These are phyloP conservation scores for Cordilura impudica DNA, from an alignment of 2,888 invertebrate genomes.

Conservation along the genomic window DNA sequence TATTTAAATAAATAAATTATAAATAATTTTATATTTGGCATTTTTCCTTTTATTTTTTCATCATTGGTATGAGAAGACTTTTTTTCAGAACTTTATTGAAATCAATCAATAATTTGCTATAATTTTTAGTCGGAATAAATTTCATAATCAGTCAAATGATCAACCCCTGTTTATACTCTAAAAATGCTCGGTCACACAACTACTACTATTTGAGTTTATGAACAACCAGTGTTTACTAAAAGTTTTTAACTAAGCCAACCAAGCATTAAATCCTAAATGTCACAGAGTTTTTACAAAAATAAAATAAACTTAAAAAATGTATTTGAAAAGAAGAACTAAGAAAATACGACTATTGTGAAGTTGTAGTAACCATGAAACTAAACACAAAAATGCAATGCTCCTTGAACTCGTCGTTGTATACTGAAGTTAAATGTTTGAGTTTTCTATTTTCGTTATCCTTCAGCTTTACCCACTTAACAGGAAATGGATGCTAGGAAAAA, in stretches of 20 bases:
- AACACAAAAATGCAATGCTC: constrained; percentile 47
- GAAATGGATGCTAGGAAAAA: constrained; percentile 39
- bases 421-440: constrained; percentile 31
- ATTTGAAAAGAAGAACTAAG: background rate
- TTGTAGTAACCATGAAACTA: constrained; percentile 43
- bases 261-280: constrained; percentile 60
- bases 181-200: background rate
- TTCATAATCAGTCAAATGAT: too few relatives aligned
- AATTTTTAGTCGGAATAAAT: too few relatives aligned
- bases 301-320: constrained; percentile 3
- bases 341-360: constrained; percentile 14
- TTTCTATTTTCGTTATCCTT: background rate
- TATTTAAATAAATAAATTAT: too few relatives aligned
- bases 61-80: too few relatives aligned
- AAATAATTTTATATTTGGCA: too few relatives aligned
- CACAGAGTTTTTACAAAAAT: constrained; percentile 20
- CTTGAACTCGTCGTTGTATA: constrained; percentile 51
- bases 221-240: constrained; percentile 37
- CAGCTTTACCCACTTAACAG: constrained; percentile 12
- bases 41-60: too few relatives aligned
- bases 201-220: too few relatives aligned
- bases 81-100: too few relatives aligned
- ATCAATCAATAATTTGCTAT: too few relatives aligned
- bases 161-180: background rate
- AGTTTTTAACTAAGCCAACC: constrained; percentile 51